A percentile compares a stretch with the other conserved stretches of the same genome.
These are phyloP conservation scores for Asobara japonica DNA, from an alignment of 1,140 invertebrate genomes.

Conservation along the genomic window DNA sequence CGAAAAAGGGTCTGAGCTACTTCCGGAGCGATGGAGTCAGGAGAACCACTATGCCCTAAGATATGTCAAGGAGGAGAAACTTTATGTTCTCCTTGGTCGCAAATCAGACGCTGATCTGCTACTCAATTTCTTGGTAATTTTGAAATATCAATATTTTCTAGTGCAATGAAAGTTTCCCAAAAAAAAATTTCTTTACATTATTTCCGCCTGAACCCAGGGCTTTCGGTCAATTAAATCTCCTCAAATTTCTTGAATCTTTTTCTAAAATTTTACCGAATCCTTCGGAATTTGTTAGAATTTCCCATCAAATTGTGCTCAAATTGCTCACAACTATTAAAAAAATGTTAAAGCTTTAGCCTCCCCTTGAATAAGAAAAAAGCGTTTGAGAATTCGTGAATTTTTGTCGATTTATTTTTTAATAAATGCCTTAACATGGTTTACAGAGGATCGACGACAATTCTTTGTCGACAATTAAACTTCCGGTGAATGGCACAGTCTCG, in stretches of 20 bases:
- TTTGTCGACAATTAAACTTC: slow-evolving; percentile 57
- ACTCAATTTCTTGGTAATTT: slow-evolving; percentile 73
- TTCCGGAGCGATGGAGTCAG: slow-evolving; percentile 78
- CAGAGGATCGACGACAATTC: slow-evolving; percentile 62
- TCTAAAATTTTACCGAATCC: no score
- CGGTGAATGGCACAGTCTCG: slow-evolving; percentile 60
- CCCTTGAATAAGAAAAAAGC: no score
- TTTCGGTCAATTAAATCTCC: no score
- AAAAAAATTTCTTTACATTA: not conserved
- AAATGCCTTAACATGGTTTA: no score
- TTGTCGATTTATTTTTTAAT: no score
- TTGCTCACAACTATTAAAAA: no score
- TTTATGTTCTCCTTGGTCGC: slow-evolving; percentile 75
- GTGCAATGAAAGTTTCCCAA: slow-evolving; percentile 8
- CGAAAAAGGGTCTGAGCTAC: slow-evolving; percentile 73
- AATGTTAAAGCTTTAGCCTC: no score
- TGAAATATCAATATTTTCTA: not conserved
- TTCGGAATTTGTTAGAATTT: no score
- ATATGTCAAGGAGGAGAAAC: slow-evolving; percentile 72
- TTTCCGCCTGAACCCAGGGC: no score
- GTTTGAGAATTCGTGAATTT: no score
- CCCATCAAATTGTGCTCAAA: no score
- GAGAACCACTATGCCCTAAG: slow-evolving; percentile 71
- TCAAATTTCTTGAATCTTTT: no score
- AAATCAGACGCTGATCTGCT: slow-evolving; percentile 72